Percentiles rank a stretch among this genome's conserved stretches.
These are phyloP conservation scores for Panthera leo DNA, from an alignment of 2,113 vertebrate species.

Conservation along the genomic window DNA sequence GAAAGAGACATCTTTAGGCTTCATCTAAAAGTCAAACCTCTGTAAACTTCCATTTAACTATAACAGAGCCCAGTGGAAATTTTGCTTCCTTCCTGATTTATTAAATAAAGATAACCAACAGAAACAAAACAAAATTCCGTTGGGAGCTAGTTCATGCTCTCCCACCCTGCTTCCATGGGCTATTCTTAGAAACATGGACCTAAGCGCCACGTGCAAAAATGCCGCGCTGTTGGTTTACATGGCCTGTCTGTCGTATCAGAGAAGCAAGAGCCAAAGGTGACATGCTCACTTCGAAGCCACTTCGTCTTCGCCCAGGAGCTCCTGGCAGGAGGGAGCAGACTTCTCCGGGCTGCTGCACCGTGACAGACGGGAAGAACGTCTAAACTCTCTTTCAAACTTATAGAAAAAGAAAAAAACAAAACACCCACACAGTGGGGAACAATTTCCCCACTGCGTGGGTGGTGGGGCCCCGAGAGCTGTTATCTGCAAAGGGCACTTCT, in stretches of 20 bases:
- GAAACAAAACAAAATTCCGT: background rate
- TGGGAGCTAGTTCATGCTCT: background rate
- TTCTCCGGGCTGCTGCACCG: background rate
- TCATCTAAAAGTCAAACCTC: background rate
- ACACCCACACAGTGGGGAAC: constrained; percentile 87
- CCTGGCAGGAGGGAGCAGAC: background rate
- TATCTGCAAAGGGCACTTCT: constrained; percentile 87
- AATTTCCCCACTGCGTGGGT: constrained; percentile 84
- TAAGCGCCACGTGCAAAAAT: background rate
- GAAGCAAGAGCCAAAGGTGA: background rate
- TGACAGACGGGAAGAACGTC: constrained; percentile 44
- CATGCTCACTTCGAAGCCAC: fast-evolving
- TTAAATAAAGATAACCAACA: background rate
- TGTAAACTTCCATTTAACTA: background rate
- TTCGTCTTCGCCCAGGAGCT: background rate
- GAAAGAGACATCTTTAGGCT: background rate
- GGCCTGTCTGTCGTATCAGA: background rate
- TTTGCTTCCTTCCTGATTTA: background rate
- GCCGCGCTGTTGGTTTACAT: fast-evolving
- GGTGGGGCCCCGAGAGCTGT: constrained; percentile 83
- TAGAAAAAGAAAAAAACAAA: constrained; percentile 77
- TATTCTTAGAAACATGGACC: background rate
- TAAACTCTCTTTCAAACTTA: constrained; percentile 71
- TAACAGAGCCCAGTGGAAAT: background rate
- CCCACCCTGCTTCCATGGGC: background rate